Base-by-base conservation (phyloP, 2,888 invertebrate species). In the Germaria angustata region DNA sequence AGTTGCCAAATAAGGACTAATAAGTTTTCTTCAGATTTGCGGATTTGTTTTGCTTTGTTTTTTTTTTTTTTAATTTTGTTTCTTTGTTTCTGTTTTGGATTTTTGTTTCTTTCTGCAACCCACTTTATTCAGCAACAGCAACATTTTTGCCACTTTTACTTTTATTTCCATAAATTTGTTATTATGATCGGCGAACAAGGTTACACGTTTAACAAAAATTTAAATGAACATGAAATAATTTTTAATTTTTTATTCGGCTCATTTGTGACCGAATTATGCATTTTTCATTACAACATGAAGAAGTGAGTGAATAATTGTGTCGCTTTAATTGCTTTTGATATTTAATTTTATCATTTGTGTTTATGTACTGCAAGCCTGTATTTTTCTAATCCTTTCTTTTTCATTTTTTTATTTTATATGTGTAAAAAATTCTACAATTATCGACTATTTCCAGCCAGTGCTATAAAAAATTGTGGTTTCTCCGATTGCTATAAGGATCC, bases 111-210 rank as follows among this genome's bases (percentile, higher is more conserved):
- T 55, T 63, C 13, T 34, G 65, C 71, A 78, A 32, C 71, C 65
- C 63, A 78, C 65, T 65, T 65, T 15, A 20, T 57, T 71, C 0
- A 46, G 34, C 46, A 28, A 11, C 49, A 34, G 7, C 20, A 71
- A 65, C 22, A 55, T 51, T 77, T 78, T 78, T 77, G 44, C 55
- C 78, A 78, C 78, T 78, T 78, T 78, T 78, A 78, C 78, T 78
- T 78, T 78, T 55, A 34, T 44, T 57, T 44, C 11, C 36, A 69
- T 17, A 28, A 28, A 44, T 28, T 20, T 28, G 11, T 69, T 69
- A 32, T 13, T 69, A 28, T 57, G 20, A 55, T 46, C 44, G 32
- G 3, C 9, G n/a, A 65, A 71, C 63, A 77, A 69, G 77, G 77
- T 77, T 77, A 63, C 13, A 34, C 69, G 69, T 77, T 77, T 61